Percentiles rank a stretch among this genome's conserved stretches.
phyloP scores from a whole-genome alignment of 1,140 invertebrate species.

The Oreohelix idahoensis region DNA sequence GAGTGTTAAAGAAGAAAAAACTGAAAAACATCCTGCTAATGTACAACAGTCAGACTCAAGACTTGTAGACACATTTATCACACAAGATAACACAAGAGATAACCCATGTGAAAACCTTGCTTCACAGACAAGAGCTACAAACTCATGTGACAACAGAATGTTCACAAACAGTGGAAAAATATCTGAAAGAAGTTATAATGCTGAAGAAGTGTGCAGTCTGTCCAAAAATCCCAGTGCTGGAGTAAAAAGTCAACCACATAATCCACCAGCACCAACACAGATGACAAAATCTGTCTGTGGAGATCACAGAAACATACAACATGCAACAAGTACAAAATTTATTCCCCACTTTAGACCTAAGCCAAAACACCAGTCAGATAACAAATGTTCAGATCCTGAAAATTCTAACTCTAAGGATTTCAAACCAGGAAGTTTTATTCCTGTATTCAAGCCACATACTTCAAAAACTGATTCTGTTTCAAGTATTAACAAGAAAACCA shows the following conservation, averaged over 20 bases:
- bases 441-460: background rate
- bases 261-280: background rate
- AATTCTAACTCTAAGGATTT: background rate
- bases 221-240: background rate
- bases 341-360: slow-evolving; percentile 20
- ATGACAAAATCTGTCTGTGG: background rate
- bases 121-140: background rate
- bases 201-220: background rate
- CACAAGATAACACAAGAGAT: background rate
- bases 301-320: background rate
- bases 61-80: background rate
- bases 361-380: background rate
- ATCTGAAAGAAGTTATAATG: background rate
- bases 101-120: background rate
- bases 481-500: background rate
- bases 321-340: background rate
- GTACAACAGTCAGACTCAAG: background rate
- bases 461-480: background rate
- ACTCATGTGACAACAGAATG: background rate
- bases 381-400: background rate
- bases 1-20: background rate
- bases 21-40: background rate
- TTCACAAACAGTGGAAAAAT: background rate
- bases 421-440: background rate
- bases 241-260: background rate